Base-by-base conservation (phyloP, 2,888 invertebrate genomes). In the Aspidiotus rigidus region DNA sequence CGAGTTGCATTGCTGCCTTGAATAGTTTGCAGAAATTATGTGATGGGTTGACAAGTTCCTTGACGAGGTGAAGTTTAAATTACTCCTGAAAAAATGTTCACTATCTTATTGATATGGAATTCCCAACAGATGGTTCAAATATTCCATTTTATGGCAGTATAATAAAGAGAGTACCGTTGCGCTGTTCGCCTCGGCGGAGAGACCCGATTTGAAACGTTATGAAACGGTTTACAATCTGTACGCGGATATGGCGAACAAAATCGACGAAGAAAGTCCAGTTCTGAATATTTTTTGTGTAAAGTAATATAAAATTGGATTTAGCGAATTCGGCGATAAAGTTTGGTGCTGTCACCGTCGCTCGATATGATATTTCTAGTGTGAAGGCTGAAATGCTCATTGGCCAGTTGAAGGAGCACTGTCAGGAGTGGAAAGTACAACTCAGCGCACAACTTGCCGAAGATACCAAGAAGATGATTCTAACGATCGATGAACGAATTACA, bases 181-280 rank as follows among this genome's bases (percentile, higher is more conserved):
- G 15, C 41, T 44, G n/a, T 69, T 69, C 57, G 62, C 62, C 1
- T 28, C 53, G 9, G 17, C 16, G 7, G 44, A 62, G 17, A 57
- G 56, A n/a, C 69, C 69, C 7, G n/a, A 62, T 28, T 56, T 69
- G 8, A 40, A 10, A 7, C 57, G 63, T 56, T 69, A 69, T 56
- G 69, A 69, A 44, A 44, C 56, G 62, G 17, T 53, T 16, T 69
- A 62, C n/a, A 57, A 69, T 63, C 63, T 69, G 56, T 69, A 69
- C 57, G 54, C 62, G 16, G 44, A 56, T 39, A 42, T 69, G 10
- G 60, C 40, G 5, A 53, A 15, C 49, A 59, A 67, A 67, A 67
- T 67, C 28, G 67, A 67, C n/a, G 42, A 67, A 60, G 67, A 67
- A 60, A 2, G n/a, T 15, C 67, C 17, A 7, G 28, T 67, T 10